These are phyloP conservation scores for Lottia gigantea DNA, from an alignment of 2,888 invertebrate genomes.

Conservation along the genomic window DNA sequence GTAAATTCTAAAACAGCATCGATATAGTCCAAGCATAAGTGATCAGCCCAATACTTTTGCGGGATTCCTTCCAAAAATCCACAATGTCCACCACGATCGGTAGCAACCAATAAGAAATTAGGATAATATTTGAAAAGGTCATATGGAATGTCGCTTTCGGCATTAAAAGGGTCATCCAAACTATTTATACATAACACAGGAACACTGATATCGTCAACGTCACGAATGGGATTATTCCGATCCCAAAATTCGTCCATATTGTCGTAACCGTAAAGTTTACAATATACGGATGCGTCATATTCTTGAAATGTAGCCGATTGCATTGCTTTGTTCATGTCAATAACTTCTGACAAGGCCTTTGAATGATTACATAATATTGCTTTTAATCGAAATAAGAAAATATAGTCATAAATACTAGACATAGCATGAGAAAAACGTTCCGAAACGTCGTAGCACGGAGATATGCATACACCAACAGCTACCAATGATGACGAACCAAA, in stretches of 20 bases:
- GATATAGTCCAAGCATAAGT: conserved; percentile 45
- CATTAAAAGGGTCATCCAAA: conserved; percentile 58
- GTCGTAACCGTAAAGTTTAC: conserved; percentile 44
- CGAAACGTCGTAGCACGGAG: conserved; percentile 54
- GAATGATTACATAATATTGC: conserved; percentile 44
- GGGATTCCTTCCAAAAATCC: conserved; percentile 56
- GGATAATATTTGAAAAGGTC: conserved; percentile 62
- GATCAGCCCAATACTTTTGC: conserved; percentile 47
- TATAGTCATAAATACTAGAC: conserved; percentile 47
- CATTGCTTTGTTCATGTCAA: conserved; percentile 49
- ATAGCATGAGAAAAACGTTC: conserved; percentile 39
- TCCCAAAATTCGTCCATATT: conserved; percentile 57
- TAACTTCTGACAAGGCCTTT: conserved; percentile 40
- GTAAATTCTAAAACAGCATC: conserved; percentile 49
- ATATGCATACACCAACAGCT: conserved; percentile 52
- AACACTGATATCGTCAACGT: conserved; percentile 62
- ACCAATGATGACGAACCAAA: conserved; percentile 58
- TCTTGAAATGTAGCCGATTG: conserved; percentile 41
- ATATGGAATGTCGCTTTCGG: conserved; percentile 48
- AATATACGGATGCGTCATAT: conserved; percentile 54
- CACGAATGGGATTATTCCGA: conserved; percentile 60
- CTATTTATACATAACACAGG: conserved; percentile 62
- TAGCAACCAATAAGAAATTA: conserved; percentile 56
- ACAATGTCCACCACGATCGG: conserved; percentile 63
- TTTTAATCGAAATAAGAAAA: conserved; percentile 48